These are phyloP conservation scores for Jaculus jaculus DNA, from an alignment of 2,113 vertebrate species.

Conservation along the genomic window DNA sequence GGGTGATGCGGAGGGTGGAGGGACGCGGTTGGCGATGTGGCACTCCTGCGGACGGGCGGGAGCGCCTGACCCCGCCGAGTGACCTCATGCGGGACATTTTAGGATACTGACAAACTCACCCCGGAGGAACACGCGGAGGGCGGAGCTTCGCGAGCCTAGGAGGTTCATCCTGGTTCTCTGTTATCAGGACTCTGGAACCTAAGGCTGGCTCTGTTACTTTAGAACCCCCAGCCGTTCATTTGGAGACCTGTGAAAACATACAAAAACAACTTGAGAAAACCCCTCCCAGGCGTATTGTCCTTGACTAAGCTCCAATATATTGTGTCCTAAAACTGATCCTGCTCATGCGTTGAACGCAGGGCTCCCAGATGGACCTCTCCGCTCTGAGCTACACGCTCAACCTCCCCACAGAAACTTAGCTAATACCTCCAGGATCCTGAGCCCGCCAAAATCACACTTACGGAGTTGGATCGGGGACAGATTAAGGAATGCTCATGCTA, in stretches of 20 bases:
- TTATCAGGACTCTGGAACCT: neutral
- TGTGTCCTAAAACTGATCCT: constrained; percentile 7
- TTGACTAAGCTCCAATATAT: neutral
- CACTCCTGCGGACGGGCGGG: neutral
- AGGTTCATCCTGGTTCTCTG: neutral
- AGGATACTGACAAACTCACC: neutral
- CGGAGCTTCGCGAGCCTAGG: neutral
- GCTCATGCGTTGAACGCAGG: neutral
- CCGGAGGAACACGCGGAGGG: neutral
- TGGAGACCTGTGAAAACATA: neutral
- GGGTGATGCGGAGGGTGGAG: neutral
- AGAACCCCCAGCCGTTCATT: neutral
- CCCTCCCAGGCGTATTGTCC: neutral
- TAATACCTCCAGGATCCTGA: neutral
- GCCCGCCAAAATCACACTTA: neutral
- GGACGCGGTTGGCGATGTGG: constrained; percentile 12
- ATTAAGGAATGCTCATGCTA: neutral
- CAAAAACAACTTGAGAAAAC: neutral
- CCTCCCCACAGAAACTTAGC: neutral
- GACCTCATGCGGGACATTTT: constrained; percentile 39
- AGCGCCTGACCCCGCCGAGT: constrained; percentile 24
- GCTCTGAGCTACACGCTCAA: neutral
- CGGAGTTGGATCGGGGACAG: neutral
- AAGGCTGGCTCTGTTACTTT: neutral
- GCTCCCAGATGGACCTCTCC: neutral